phyloP scores from a whole-genome alignment of 2,888 invertebrate genomes.

The Oligia strigilis region DNA sequence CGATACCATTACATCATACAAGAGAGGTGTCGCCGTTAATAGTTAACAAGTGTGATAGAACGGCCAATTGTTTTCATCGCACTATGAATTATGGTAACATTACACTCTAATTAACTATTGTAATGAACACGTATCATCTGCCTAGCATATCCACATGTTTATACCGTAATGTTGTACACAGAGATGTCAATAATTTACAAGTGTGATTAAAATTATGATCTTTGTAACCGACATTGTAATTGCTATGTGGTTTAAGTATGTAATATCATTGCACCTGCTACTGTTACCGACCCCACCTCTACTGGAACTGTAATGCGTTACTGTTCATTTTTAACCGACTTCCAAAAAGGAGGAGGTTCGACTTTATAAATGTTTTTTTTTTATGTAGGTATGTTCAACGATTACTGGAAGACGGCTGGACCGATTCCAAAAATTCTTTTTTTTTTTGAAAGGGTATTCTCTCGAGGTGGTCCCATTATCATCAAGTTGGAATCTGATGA shows the following conservation, averaged over 20 bases:
- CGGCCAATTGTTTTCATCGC: constrained; percentile 54
- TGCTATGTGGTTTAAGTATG: constrained; percentile 35
- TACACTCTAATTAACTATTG: constrained; percentile 50
- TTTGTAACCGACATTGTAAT: constrained; percentile 36
- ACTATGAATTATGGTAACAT: constrained; percentile 47
- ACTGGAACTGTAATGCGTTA: constrained; percentile 39
- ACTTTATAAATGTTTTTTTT: too few relatives aligned
- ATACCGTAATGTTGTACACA: constrained; percentile 19
- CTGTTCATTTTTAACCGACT: constrained; percentile 12
- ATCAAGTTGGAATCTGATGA: too few relatives aligned
- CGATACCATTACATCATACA: constrained; percentile 30
- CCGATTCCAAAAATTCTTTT: too few relatives aligned
- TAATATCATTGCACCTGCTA: constrained; percentile 52
- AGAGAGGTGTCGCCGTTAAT: constrained; percentile 41
- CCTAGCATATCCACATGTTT: constrained; percentile 32
- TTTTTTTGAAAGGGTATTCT: too few relatives aligned
- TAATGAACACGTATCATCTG: constrained; percentile 50
- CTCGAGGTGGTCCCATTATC: too few relatives aligned
- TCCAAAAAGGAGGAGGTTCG: too few relatives aligned
- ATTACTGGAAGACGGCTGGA: too few relatives aligned
- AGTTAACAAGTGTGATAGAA: constrained; percentile 50
- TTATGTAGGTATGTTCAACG: too few relatives aligned
- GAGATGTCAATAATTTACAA: constrained; percentile 14
- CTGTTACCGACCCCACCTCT: constrained; percentile 10
- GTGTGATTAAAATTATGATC: constrained; percentile 41